Evolutionary conservation across 2,888 invertebrate species (phyloP).

Genomic region (Lochmaea crataegi): DNA sequence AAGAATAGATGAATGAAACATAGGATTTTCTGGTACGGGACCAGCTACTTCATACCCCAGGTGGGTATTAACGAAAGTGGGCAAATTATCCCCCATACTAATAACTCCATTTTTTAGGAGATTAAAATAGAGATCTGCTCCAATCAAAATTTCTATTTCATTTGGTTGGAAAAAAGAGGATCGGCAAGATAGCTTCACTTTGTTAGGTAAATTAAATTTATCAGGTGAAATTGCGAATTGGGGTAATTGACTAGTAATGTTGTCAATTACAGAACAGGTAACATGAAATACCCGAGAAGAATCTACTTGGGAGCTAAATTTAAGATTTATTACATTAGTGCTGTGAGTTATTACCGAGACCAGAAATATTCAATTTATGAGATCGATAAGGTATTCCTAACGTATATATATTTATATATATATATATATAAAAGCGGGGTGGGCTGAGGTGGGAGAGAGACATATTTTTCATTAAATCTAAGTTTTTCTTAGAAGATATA

Average conservation of each 20-base stretch:
- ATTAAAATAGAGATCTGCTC: no score
- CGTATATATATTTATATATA: no score
- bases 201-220: background rate
- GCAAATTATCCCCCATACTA: no score
- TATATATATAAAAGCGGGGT: no score
- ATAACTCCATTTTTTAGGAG: no score
- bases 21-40: no score
- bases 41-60: no score
- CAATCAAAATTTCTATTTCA: background rate
- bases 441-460: no score
- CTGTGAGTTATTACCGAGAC: constrained; percentile 4
- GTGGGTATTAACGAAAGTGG: no score
- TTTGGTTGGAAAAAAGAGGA: constrained; percentile 5
- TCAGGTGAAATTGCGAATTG: constrained; percentile 7
- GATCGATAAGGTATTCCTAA: background rate
- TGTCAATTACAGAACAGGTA: constrained; percentile 7
- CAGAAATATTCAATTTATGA: constrained; percentile 2
- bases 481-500: constrained; percentile 1
- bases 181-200: constrained; percentile 4
- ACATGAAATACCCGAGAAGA: background rate
- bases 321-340: background rate
- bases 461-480: constrained; percentile 4
- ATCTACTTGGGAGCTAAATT: background rate
- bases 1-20: no score
- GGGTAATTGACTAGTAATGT: background rate